Percentiles rank a stretch among this genome's conserved stretches.
Evolutionary conservation across 1,140 invertebrate species (phyloP).

Genomic region (Drosophila paulistorum): DNA sequence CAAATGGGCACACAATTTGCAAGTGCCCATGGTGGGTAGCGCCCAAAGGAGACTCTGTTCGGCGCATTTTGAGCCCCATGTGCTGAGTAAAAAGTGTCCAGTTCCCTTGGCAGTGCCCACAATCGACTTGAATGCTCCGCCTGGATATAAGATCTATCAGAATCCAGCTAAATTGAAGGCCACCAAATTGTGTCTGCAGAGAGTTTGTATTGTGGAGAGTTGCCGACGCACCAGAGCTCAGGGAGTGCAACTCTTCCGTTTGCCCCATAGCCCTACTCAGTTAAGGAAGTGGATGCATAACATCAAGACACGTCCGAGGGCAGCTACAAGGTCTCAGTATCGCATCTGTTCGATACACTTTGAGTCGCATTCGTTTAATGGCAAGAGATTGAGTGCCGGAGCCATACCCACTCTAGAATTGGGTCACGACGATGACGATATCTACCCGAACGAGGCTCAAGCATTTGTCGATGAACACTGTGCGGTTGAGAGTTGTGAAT

Average conservation of each 20-base stretch:
- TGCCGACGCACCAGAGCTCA: slow-evolving; percentile 65
- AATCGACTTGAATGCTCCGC: slow-evolving; percentile 66
- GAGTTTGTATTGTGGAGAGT: slow-evolving; percentile 74
- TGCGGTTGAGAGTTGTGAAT: slow-evolving; percentile 62
- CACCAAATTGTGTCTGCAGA: slow-evolving; percentile 65
- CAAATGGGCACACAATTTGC: slow-evolving; percentile 77
- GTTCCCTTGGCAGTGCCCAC: slow-evolving; percentile 74
- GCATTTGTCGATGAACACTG: slow-evolving; percentile 73
- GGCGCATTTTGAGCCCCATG: slow-evolving; percentile 72
- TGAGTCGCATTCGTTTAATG: slow-evolving; percentile 74
- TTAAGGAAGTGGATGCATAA: slow-evolving; percentile 78
- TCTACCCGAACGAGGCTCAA: slow-evolving; percentile 74
- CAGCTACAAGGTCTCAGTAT: slow-evolving; percentile 56
- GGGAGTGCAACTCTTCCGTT: slow-evolving; percentile 74
- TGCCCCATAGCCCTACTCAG: slow-evolving; percentile 68
- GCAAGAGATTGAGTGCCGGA: slow-evolving; percentile 59
- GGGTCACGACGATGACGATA: slow-evolving; percentile 69
- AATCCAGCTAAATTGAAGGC: slow-evolving; percentile 74
- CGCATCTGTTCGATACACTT: slow-evolving; percentile 74
- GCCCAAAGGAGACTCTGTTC: slow-evolving; percentile 72
- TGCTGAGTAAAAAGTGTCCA: slow-evolving; percentile 77
- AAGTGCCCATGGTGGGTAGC: slow-evolving; percentile 68
- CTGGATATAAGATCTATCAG: slow-evolving; percentile 76
- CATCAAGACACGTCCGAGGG: slow-evolving; percentile 53
- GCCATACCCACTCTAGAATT: slow-evolving; percentile 75